Conservation (phyloP, 2,888 invertebrate species). For the Polydesmus complanatus region DNA sequence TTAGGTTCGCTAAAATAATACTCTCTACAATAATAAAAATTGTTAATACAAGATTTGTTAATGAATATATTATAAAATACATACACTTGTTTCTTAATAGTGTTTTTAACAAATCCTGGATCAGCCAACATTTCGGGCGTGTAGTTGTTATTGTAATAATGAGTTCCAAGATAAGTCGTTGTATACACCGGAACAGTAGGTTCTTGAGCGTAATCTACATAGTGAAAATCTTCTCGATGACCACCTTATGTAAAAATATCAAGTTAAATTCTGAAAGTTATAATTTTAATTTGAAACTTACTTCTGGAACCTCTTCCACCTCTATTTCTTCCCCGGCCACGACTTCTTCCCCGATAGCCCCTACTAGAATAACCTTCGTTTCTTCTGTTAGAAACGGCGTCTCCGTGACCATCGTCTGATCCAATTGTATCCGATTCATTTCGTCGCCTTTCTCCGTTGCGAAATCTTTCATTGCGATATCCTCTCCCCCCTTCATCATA, state of each 20-base stretch:
- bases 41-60: neutral
- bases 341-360: slow-evolving; percentile 20
- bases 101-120: too few species aligned
- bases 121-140: too few species aligned
- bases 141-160: too few species aligned
- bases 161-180: too few species aligned
- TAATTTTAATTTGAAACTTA: neutral
- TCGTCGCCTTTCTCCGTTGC: neutral
- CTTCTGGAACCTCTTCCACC: slow-evolving; percentile 25
- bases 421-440: slow-evolving; percentile 1
- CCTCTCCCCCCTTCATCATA: neutral
- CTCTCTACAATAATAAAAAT: slow-evolving; percentile 53
- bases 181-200: too few species aligned
- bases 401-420: neutral
- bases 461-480: neutral
- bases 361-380: neutral
- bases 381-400: neutral
- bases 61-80: too few species aligned
- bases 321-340: slow-evolving; percentile 28
- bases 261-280: neutral
- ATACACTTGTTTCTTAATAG: too few species aligned
- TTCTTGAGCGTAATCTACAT: too few species aligned
- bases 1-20: slow-evolving; percentile 98
- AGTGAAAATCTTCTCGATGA: neutral
- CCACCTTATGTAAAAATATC: neutral